These are phyloP conservation scores for Formica exsecta DNA, from an alignment of 1,140 invertebrate species.

Conservation along the genomic window DNA sequence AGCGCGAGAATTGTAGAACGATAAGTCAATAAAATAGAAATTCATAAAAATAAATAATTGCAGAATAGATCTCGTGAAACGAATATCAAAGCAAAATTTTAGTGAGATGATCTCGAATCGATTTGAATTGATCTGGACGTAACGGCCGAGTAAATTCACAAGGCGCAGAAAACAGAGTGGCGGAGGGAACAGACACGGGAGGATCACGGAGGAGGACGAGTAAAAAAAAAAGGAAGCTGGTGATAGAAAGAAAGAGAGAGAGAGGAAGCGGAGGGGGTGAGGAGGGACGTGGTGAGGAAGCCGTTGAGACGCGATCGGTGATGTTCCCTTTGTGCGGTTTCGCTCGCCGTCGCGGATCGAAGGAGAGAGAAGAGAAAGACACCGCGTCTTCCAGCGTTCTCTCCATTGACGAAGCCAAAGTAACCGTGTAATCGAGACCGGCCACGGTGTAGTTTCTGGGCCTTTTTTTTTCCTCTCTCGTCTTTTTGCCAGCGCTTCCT, in stretches of 20 bases:
- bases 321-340: conserved; percentile 62
- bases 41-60: background rate
- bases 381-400: conserved; percentile 44
- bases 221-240: conserved; percentile 47
- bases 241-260: background rate
- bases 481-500: conserved; percentile 31
- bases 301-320: conserved; percentile 54
- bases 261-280: conserved; percentile 27
- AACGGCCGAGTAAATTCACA: conserved; percentile 65
- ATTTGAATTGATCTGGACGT: conserved; percentile 81
- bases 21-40: background rate
- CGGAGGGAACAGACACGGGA: background rate
- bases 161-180: background rate
- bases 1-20: background rate
- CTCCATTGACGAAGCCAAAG: conserved; percentile 81
- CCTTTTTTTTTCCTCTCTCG: conserved; percentile 52
- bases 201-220: conserved; percentile 28
- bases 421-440: conserved; percentile 82
- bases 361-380: conserved; percentile 38
- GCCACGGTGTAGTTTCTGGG: conserved; percentile 54
- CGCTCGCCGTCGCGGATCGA: conserved; percentile 68
- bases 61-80: background rate
- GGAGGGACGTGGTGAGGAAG: conserved; percentile 39
- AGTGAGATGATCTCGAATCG: conserved; percentile 65
- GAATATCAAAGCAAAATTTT: background rate